Evolutionary conservation across 2,113 vertebrate species (phyloP), one percentile per base, ranked within the genome.

Genomic region (Pelvicachromis taeniatus): DNA sequence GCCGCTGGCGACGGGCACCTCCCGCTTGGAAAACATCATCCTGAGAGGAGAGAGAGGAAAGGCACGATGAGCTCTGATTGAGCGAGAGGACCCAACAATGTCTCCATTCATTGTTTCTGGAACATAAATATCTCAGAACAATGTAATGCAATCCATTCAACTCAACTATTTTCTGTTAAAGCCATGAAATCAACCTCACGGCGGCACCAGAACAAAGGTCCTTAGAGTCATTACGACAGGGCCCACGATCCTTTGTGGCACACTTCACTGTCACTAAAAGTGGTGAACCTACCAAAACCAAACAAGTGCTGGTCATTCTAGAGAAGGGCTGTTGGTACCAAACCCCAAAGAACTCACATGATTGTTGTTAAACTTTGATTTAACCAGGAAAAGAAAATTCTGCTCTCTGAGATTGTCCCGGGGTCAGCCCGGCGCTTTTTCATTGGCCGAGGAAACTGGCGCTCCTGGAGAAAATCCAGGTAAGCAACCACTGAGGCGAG

Each of bases 1-100:
- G 5, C 98, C 99, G 4, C 98, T 99, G 81, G 99, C 98, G 19
- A 99, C 98, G 0, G 97, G 96, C 80, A 99, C 94, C 91, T 99
- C 98, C 9, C 98, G 95, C 95, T 99, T 99, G 0, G 97, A 96
- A 65, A 98, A 99, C 1, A 96, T 94, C 93, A 98, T 96, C 89
- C 99, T 99, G 73, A 92, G 31, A 3, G 61, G 17, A 75, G 19
- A 1, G 58, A 65, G 9, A 82, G 2, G 0, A n/a, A 38, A 35
- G 73, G 65, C 65, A 42, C 5, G 1, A 35, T 7, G 59, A 63
- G 17, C 59, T 63, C 12, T 68, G n/a, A 9, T n/a, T 14, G n/a
- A 65, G 4, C 21, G 33, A 56, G 21, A 56, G 54, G 54, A 65
- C 33, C 35, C 12, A 68, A 23, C 35, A 9, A 23, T 68, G 61